Evolutionary conservation across 1,140 invertebrate genomes (phyloP), one percentile per base, ranked within the genome.

Genomic region (Pogonomyrmex barbatus): DNA sequence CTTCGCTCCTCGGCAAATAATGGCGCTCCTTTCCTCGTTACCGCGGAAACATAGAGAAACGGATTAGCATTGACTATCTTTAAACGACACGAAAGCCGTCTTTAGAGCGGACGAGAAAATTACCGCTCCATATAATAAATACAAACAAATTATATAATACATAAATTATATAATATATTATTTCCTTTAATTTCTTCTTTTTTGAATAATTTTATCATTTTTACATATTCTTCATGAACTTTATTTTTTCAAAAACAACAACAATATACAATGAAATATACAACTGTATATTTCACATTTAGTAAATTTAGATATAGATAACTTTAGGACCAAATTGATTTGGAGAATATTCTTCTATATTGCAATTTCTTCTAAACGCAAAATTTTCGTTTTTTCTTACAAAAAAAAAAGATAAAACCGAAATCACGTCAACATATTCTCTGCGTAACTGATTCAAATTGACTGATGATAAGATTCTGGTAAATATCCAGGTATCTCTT

Each of bases 1-100:
- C 90, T 68, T 76, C 75, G 63, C 79, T 81, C 71, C 87, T 83
- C 62, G 87, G 90, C 90, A 92, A 93, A 92, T 92, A 92, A 87
- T 87, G 78, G 60, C 81, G 86, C 77, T 83, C 73, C 77, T 85
- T 89, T 88, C 70, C 63, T 77, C 85, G 45, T 84, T 77, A 63
- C 56, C 83, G 77, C 88, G 56, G 54, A 73, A 83, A 83, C 68
- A 60, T 24, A 42, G 42, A 76, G 60, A 85, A 88, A 85, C 63
- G 78, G 68, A 83, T 75, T 83, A 60, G 33, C 68, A 73, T 58
- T 68, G 79, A 60, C 12, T 60, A 54, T 50, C 68, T 83, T 60
- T 50, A 75, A 56, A 75, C 33, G 70, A 52, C 30, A 60, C 36
- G 42, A 60, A 70, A 14, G 39, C 47, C 30, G 67, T 60, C 24